phyloP scores from a whole-genome alignment of 2,797 vertebrate species.

The Oreochromis mossambicus region DNA sequence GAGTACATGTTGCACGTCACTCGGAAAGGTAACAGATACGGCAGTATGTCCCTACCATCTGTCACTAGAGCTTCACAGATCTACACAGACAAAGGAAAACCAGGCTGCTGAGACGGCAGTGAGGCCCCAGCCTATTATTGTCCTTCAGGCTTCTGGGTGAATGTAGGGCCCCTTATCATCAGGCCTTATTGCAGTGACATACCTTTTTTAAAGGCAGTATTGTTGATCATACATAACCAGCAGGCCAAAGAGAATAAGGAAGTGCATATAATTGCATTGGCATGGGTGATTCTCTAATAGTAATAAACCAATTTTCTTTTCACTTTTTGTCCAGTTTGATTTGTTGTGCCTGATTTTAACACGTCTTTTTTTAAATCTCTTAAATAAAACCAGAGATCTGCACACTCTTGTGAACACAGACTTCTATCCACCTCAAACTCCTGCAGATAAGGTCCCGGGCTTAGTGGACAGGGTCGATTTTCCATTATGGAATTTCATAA shows the following conservation, averaged over 20 bases:
- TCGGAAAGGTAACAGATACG: conserved; percentile 88
- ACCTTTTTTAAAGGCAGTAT: conserved; percentile 15
- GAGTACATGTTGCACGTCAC: conserved; percentile 87
- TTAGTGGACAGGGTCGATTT: conserved; percentile 68
- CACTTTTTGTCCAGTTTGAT: background rate
- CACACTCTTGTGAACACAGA: background rate
- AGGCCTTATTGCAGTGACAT: conserved; percentile 12
- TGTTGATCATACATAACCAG: conserved; percentile 19
- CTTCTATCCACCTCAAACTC: conserved; percentile 23
- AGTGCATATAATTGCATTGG: background rate
- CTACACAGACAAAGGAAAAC: conserved; percentile 74
- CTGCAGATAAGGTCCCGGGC: conserved; percentile 48
- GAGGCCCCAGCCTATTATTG: conserved; percentile 68
- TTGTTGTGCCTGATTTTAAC: conserved; percentile 5
- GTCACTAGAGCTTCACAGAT: conserved; percentile 78
- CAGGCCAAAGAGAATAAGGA: background rate
- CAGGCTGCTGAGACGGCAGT: conserved; percentile 54
- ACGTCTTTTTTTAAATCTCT: conserved; percentile 13
- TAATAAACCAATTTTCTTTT: background rate
- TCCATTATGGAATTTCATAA: conserved; percentile 75
- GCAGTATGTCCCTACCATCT: conserved; percentile 87
- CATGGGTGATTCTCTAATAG: background rate
- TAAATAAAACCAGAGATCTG: conserved; percentile 8
- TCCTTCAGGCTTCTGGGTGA: conserved; percentile 60
- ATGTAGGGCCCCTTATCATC: conserved; percentile 56